Base-by-base conservation (phyloP, 2,888 invertebrate genomes). In the Cartodere bifasciata region DNA sequence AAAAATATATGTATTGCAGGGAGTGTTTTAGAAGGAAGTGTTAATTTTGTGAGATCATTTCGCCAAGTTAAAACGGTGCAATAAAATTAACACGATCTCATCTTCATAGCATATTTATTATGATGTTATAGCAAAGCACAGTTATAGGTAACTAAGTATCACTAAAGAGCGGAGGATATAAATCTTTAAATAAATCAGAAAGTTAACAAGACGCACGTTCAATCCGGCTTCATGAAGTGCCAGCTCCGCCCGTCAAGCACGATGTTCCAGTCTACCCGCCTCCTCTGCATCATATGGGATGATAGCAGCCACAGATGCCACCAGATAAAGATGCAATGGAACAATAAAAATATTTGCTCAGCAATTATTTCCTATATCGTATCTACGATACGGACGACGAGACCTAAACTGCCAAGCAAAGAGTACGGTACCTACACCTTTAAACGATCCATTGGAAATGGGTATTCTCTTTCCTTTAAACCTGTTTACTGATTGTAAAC, bases 301-400 rank as follows among this genome's bases (percentile, higher is more conserved):
- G 49, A 48, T 49, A 47, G 45, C 31, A 39, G 35, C 29, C 37
- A 37, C 37, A 36, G 46, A 44, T 45, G 35, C 40, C 37, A 36
- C 37, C 40, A 39, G 47, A 47, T 49, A 47, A 34, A 33, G 40
- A 37, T 40, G 40, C 45, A 47, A 38, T 50, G 51, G 45, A 51
- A 52, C 53, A 55, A 55, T 53, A 56, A 56, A 56, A 56, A 56
- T 55, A 56, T 56, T 56, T 56, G 52, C 54, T 52, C 52, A 53
- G 53, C 55, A 55, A 53, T 55, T 53, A 56, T 51, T 51, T 25
- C 28, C 35, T 30, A 28, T 36, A 31, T 33, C 27, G 34, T 32
- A 31, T 29, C 21, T 28, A 21, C 34, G 30, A 34, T 34, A 29
- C 34, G 12, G 28, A 26, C n/a, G n/a, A n/a, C n/a, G n/a, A n/a